Evolutionary conservation across 2,797 vertebrate species (phyloP).

Genomic region (Poeciliopsis paucimaculata): DNA sequence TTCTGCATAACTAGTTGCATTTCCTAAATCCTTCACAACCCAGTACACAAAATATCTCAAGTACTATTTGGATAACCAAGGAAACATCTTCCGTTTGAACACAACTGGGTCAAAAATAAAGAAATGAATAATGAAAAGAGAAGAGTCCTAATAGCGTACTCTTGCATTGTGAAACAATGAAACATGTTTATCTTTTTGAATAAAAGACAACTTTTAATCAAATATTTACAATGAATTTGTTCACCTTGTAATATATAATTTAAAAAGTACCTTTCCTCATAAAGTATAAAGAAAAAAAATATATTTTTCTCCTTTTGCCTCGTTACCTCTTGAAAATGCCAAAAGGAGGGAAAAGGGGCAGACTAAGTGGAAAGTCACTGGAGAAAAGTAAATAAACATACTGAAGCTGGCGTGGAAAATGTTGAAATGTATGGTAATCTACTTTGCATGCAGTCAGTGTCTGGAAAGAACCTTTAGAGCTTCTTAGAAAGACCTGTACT

Average conservation of each 20-base stretch:
- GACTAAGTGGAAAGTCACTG: slow-evolving; percentile 47
- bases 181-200: neutral
- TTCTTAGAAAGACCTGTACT: neutral
- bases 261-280: neutral
- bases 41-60: slow-evolving; percentile 53
- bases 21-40: slow-evolving; percentile 48
- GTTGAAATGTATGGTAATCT: slow-evolving; percentile 36
- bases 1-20: slow-evolving; percentile 77
- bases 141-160: neutral
- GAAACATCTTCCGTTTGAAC: slow-evolving; percentile 35
- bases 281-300: neutral
- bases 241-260: neutral
- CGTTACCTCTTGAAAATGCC: slow-evolving; percentile 33
- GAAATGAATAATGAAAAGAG: neutral
- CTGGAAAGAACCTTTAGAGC: neutral
- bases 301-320: neutral
- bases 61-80: slow-evolving; percentile 38
- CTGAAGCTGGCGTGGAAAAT: slow-evolving; percentile 30
- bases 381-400: slow-evolving; percentile 57
- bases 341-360: slow-evolving; percentile 25
- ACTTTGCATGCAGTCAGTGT: neutral
- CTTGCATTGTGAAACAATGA: neutral
- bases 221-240: neutral
- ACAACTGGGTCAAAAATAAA: slow-evolving; percentile 12
- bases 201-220: neutral